These are phyloP conservation scores for Thelaira solivaga DNA, from an alignment of 2,888 invertebrate species.

Conservation along the genomic window DNA sequence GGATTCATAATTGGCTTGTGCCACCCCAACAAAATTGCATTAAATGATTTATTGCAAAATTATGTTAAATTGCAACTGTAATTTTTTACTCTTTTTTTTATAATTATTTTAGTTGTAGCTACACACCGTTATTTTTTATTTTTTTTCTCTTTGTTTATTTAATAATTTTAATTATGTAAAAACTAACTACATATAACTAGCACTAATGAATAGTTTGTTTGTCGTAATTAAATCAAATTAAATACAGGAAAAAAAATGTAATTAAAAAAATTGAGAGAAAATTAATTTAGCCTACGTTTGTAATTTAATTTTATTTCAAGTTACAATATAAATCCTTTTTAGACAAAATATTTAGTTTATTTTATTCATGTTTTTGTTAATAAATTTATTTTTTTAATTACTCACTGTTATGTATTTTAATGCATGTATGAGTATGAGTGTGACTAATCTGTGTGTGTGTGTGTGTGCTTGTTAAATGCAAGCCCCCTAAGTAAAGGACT, in stretches of 20 bases:
- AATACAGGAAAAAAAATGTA: slow-evolving; percentile 21
- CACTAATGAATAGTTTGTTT: slow-evolving; percentile 24
- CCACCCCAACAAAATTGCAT: background rate
- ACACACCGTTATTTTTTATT: background rate
- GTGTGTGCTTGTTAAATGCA: slow-evolving; percentile 44
- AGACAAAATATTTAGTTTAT: background rate
- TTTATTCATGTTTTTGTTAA: background rate
- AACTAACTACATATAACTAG: slow-evolving; percentile 43
- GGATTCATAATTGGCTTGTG: background rate
- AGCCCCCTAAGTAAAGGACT: slow-evolving; percentile 44
- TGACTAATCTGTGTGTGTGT: background rate
- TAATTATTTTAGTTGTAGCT: too few species aligned
- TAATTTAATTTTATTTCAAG: slow-evolving; percentile 65
- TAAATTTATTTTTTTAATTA: slow-evolving; percentile 47
- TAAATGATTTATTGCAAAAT: background rate
- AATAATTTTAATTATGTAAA: slow-evolving; percentile 31
- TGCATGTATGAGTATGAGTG: slow-evolving; percentile 2
- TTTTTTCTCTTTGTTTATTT: background rate
- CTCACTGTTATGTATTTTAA: slow-evolving; percentile 39
- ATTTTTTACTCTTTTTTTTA: background rate
- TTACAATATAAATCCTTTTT: background rate
- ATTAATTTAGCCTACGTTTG: slow-evolving; percentile 62
- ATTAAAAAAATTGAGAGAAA: too few species aligned
- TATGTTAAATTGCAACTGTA: background rate
- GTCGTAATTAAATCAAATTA: slow-evolving; percentile 8